Base-by-base conservation (phyloP, 2,888 invertebrate species). In the Synergus itoensis region DNA sequence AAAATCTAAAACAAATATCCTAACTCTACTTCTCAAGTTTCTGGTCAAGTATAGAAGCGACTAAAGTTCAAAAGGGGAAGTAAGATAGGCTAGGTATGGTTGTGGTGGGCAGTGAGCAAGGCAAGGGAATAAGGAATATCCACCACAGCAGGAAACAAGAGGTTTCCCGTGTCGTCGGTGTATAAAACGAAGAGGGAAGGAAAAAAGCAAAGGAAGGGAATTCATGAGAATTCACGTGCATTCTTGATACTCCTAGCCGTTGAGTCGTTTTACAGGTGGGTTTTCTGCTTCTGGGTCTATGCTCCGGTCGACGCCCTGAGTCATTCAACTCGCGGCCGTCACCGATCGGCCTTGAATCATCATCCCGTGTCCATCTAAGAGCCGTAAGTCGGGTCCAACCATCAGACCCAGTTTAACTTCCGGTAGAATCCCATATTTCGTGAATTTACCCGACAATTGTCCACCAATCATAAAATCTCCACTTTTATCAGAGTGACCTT, bases 251-350 rank as follows among this genome's bases (percentile, higher is more conserved):
- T 40, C 28, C 18, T 53, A 40, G 65, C 28, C 48, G 69, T 64
- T 78, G 43, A 64, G 81, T 77, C 45, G 86, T 84, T 75, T 57
- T 81, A 81, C 82, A 82, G 84, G 81, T 81, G 84, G 80, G 80
- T 48, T 65, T 40, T 79, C 36, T 62, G 79, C 69, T 77, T 80
- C 64, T 81, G 79, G 82, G 81, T 81, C 81, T 81, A 82, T 77
- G 84, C 85, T 84, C 82, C 85, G 86, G 91, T 91, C 91, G 91
- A 91, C 91, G 91, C 90, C 91, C 89, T 87, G 85, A 89, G 91
- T 91, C 91, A 90, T 91, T 91, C 91, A 91, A 91, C 91, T 89
- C 89, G 84, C 80, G 79, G 80, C 81, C 81, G 84, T 82, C 82
- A 80, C 83, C 83, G 84, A 84, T 85, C 86, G 88, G 85, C 88